Conservation (phyloP, 2,113 vertebrate species). For the Aphyosemion australe region DNA sequence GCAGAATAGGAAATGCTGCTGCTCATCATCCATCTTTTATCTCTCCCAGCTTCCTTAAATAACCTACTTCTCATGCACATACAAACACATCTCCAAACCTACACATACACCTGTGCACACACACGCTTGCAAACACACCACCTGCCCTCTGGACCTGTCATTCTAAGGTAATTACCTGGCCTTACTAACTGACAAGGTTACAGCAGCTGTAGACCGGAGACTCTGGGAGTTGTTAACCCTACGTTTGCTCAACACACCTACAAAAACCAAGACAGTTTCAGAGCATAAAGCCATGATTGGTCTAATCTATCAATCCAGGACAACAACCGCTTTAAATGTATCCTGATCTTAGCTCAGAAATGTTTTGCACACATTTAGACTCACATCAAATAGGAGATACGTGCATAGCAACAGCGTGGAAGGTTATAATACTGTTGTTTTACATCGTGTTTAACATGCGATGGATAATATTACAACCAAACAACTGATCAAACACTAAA, state of each 20-base stretch:
- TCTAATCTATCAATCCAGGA: constrained; percentile 39
- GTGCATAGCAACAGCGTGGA: not conserved
- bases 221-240: constrained; percentile 64
- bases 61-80: constrained; percentile 5
- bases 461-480: not conserved
- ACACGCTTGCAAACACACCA: not conserved
- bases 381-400: constrained; percentile 3
- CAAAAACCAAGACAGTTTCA: constrained; percentile 15
- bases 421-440: not conserved
- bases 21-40: constrained; percentile 43
- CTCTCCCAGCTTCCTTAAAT: constrained; percentile 32
- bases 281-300: constrained; percentile 33
- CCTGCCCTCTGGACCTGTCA: constrained; percentile 68
- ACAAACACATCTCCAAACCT: constrained; percentile 18
- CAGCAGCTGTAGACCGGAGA: constrained; percentile 57
- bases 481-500: constrained; percentile 20
- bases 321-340: constrained; percentile 36
- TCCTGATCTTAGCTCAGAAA: constrained; percentile 15
- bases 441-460: not conserved
- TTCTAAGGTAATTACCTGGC: constrained; percentile 74
- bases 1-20: constrained; percentile 58
- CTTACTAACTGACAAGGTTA: constrained; percentile 72
- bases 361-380: not conserved
- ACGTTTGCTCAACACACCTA: constrained; percentile 37
- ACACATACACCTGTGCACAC: constrained; percentile 9